phyloP scores from a whole-genome alignment of 64 coral and sea anemone genomes.

The Stylophora pistillata region DNA sequence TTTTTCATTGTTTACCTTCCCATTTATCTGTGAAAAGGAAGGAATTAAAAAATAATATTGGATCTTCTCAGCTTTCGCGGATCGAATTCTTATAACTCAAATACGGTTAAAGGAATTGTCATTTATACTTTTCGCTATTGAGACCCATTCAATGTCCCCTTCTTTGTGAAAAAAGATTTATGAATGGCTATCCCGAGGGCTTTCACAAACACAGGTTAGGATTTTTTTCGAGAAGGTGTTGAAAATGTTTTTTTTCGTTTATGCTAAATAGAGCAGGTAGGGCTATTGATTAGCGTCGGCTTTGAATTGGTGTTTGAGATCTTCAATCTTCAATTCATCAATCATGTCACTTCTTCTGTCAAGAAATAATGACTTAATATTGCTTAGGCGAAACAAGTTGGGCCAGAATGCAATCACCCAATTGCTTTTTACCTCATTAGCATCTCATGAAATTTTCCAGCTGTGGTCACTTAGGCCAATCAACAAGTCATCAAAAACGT shows the following conservation, averaged over 20 bases:
- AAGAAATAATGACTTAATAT: conserved; percentile 97
- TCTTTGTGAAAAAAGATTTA: conserved; percentile 1
- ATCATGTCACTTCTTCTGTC: conserved; percentile 92
- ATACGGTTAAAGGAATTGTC: conserved; percentile 19
- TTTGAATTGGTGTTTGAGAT: conserved; percentile 70
- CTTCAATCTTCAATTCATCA: conserved; percentile 79
- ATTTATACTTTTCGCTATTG: conserved; percentile 13
- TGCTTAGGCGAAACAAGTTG: conserved; percentile 89
- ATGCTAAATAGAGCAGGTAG: conserved; percentile 4
- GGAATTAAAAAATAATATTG: conserved; percentile 31
- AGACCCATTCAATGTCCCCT: conserved; percentile 1
- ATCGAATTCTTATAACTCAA: conserved; percentile 18
- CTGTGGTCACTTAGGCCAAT: conserved; percentile 98
- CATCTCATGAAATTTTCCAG: conserved; percentile 91
- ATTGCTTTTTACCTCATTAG: conserved; percentile 92
- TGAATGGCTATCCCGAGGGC: no score
- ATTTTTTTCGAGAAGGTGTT: background rate
- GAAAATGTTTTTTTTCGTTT: background rate
- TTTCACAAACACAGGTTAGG: no score
- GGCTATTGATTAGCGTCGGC: conserved; percentile 32
- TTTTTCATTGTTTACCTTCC: conserved; percentile 38
- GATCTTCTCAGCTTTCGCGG: conserved; percentile 11
- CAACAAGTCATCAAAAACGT: conserved; percentile 83
- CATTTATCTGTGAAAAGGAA: conserved; percentile 49
- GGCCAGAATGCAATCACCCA: conserved; percentile 75